Evolutionary conservation across 1,140 invertebrate genomes (phyloP).

Genomic region (Pseudoatta argentina): DNA sequence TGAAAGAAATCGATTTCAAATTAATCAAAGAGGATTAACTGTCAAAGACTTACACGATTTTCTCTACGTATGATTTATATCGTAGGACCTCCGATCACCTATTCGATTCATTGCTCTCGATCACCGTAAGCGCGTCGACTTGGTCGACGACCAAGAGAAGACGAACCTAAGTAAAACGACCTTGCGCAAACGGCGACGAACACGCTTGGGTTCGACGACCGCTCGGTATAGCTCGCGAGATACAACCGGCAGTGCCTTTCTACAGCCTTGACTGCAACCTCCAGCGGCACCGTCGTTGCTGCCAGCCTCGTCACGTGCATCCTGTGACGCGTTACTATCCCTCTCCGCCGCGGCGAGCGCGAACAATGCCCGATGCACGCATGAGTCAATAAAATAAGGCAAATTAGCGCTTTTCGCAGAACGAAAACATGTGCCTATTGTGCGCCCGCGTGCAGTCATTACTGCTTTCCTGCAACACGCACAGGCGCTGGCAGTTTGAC

Average conservation of each 20-base stretch:
- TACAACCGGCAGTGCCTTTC: conserved; percentile 71
- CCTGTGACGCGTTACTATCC: conserved; percentile 64
- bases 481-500: conserved; percentile 3
- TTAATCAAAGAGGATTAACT: neutral
- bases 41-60: neutral
- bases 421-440: conserved; percentile 18
- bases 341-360: neutral
- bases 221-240: conserved; percentile 49
- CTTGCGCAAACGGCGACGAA: conserved; percentile 67
- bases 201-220: conserved; percentile 65
- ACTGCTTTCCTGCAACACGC: conserved; percentile 1
- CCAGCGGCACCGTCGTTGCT: conserved; percentile 34
- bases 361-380: neutral
- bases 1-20: neutral
- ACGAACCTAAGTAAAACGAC: conserved; percentile 71
- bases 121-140: neutral
- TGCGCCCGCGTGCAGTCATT: neutral
- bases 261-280: conserved; percentile 77
- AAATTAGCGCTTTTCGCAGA: conserved; percentile 25
- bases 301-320: conserved; percentile 63
- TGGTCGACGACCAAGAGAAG: conserved; percentile 48
- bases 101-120: neutral
- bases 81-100: neutral
- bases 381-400: conserved; percentile 1
- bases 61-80: neutral